Base-by-base conservation (phyloP, 1,140 invertebrate genomes). In the Saxidomus purpurata region DNA sequence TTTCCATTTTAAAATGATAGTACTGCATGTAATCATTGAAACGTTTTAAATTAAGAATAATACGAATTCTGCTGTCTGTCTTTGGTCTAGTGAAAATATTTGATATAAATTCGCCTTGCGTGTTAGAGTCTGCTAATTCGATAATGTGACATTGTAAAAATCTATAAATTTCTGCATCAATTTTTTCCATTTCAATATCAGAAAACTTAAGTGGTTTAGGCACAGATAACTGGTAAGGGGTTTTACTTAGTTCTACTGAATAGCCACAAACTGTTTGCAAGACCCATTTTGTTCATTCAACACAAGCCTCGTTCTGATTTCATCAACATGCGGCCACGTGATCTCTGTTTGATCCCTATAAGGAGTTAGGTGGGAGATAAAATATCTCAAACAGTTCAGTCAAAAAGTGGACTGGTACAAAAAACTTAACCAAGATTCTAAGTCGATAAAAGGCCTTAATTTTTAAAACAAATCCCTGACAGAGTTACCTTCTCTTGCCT, bases 1-100 rank as follows among this genome's bases (percentile, higher is more conserved):
- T 90, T 31, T 89, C 89, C 91, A 90, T 89, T 79, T 92, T 92
- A 38, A 91, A 92, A 79, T 92, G 89, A 3, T 59, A 59, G 17
- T 81, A 86, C 15, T 82, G 34, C n/a, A 90, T 47, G 40, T 71
- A 1, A 13, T 25, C 22, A 49, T 90, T 91, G 25, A 91, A 63
- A 38, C 82, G 0, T 83, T 89, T 90, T 15, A 92, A 52, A 76
- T 92, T 90, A 15, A 90, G 47, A 52, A 86, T 90, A 19, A 92
- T n/a, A 77, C 89, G 52, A 36, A 49, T 4, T 31, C 59, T 40
- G 0, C 90, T 89, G 88, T 87, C 85, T 84, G 59, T 83, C 34
- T 91, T 90, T 22, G 83, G 38, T 43, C 69, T 63, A 11, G 80
- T 71, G 40, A 91, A 91, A 61, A 91, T 88, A 52, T 87, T 87